Evolutionary conservation across 2,113 vertebrate species (phyloP), one percentile per base, ranked within the genome.

Genomic region (Calypte anna): DNA sequence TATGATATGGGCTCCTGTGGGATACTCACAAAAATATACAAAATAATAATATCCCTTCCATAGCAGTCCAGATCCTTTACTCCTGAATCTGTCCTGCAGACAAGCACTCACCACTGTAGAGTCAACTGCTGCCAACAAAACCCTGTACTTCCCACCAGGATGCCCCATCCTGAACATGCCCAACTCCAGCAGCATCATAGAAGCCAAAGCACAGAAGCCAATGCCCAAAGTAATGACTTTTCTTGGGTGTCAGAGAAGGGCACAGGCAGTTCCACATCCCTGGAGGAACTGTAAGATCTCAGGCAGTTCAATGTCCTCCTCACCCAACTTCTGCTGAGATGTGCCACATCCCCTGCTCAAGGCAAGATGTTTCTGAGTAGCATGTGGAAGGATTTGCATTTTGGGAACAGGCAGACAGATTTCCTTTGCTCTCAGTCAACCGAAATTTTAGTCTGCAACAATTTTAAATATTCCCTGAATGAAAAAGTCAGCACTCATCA

Each of bases 311-410:
- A 44, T 3, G 14, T 48, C 8, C 5, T 30, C 43, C 33, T 69
- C 46, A 48, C 4, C 8, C 22, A 53, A 11, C 25, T 54, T 63
- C 72, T 83, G 24, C 10, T 1, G 0, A 24, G 19, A 28, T 6
- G 3, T 8, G 6, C 23, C 1, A 1, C 0, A 0, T 13, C 11
- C 7, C 14, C 15, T 30, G 13, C 54, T 58, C 51, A 63, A 36
- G 14, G 31, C 8, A 61, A 48, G 4, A 5, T 1, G 7, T 27
- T 24, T 46, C 14, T 1, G 0, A 74, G 28, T 19, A 5, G 36
- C 38, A 78, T 2, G 0, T 1, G 24, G 55, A 83, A 11, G 24
- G 31, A 28, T 22, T 46, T 57, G 14, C 12, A 8, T 36, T 63
- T 63, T 27, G n/a, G 55, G 33, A 0, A 38, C n/a, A 31, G 20